Evolutionary conservation across 2,888 invertebrate species (phyloP), one percentile per base, ranked within the genome.

Genomic region (Drosophila atroscutellata): DNA sequence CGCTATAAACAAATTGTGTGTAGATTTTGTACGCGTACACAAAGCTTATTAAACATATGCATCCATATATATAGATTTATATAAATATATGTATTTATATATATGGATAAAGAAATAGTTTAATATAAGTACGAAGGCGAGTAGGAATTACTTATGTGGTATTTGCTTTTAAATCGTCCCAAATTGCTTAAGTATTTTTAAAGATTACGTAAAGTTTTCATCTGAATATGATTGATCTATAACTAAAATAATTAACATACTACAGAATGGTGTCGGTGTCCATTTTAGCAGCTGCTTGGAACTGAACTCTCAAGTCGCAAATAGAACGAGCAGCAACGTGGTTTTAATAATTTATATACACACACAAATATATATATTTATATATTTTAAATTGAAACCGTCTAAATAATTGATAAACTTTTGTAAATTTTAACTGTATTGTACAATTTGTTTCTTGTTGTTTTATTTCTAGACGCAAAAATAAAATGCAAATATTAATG

Each of bases 241-340:
- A 69, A 75, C 24, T 70, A 34, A 39, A 55, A 15, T 28, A 36
- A 28, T 3, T 15, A 24, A 36, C 13, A 13, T 52, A 66, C 36
- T 63, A 42, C 47, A 59, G 57, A 73, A 50, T 68, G 89, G 89
- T 88, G 86, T 75, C 65, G 86, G 89, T 89, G 87, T 83, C 84
- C 84, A 89, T 75, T 67, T 60, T 59, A 65, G 30, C 18, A 47
- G 61, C 67, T 76, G 86, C 69, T 85, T 58, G 69, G 49, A 47
- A 55, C 72, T 63, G 51, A 52, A 47, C 45, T 47, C 50, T 63
- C 36, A 65, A 52, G 36, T 60, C 49, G 28, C 39, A 50, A 55
- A 37, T 57, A 28, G 18, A 58, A 28, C 39, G 32, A 74, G 81
- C 86, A 69, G 74, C 56, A 58, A 52, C 42, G 37, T 54, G 83